Evolutionary conservation across 2,888 invertebrate species (phyloP).

Genomic region (Lasiommata megera): DNA sequence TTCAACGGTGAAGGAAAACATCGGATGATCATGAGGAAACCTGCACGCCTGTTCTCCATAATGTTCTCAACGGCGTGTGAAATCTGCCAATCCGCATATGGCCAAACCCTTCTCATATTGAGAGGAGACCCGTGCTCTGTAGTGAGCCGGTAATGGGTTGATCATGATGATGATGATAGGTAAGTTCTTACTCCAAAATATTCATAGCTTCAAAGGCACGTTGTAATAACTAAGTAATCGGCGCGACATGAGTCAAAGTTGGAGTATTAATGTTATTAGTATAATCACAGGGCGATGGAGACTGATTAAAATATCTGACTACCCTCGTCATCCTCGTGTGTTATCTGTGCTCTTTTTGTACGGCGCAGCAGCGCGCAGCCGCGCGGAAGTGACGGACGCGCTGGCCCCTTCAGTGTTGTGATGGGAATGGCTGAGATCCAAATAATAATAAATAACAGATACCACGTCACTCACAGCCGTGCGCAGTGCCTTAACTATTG

Average conservation of each 20-base stretch:
- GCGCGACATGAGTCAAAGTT: slow-evolving; percentile 17
- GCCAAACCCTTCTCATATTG: too few relatives aligned
- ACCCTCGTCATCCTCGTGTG: slow-evolving; percentile 40
- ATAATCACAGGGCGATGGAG: slow-evolving; percentile 36
- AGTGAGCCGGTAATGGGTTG: too few relatives aligned
- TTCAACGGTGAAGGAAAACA: too few relatives aligned
- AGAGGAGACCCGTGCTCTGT: too few relatives aligned
- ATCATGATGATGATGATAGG: too few relatives aligned
- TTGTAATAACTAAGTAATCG: slow-evolving; percentile 2
- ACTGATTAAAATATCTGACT: slow-evolving; percentile 41
- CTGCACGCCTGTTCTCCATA: too few relatives aligned
- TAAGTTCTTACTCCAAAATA: too few relatives aligned
- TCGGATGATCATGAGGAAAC: too few relatives aligned
- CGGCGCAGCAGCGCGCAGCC: slow-evolving; percentile 40
- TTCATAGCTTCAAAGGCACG: too few relatives aligned
- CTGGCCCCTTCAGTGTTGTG: slow-evolving; percentile 40
- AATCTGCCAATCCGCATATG: too few relatives aligned
- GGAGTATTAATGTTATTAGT: slow-evolving; percentile 32
- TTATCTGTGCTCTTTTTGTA: slow-evolving; percentile 32
- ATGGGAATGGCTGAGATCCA: slow-evolving; percentile 38
- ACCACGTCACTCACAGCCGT: slow-evolving; percentile 28
- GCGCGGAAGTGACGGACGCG: slow-evolving; percentile 42
- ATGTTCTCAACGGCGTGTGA: too few relatives aligned
- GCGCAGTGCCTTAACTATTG: too few relatives aligned
- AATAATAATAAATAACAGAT: slow-evolving; percentile 38